Percentiles rank a stretch among this genome's conserved stretches.
Conservation (phyloP, 2,888 invertebrate species). For the Sclerodermus sp. region DNA sequence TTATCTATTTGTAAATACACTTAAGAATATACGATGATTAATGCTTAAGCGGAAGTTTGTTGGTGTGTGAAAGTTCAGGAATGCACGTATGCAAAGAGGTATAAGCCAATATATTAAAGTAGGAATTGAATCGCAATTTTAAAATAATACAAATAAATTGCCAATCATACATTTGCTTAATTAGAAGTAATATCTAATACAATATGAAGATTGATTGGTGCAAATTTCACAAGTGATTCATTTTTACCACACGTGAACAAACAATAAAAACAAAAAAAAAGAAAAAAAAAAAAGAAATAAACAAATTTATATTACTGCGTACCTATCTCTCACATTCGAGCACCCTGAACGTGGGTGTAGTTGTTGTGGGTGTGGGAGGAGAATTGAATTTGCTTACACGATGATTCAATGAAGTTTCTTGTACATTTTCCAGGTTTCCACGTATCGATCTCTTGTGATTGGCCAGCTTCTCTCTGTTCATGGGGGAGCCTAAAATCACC, state of each 20-base stretch:
- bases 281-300: too few species aligned
- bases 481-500: slow-evolving; percentile 70
- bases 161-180: too few species aligned
- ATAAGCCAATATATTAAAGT: neutral
- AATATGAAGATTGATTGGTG: too few species aligned
- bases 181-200: too few species aligned
- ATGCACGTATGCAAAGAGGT: neutral
- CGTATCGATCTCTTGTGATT: slow-evolving; percentile 70
- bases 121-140: too few species aligned
- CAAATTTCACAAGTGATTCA: neutral
- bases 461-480: slow-evolving; percentile 81
- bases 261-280: neutral
- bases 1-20: neutral
- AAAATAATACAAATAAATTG: too few species aligned
- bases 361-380: slow-evolving; percentile 51
- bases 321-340: slow-evolving; percentile 54
- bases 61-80: neutral
- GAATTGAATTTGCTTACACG: slow-evolving; percentile 66
- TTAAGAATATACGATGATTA: neutral
- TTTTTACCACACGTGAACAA: slow-evolving; percentile 13
- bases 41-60: neutral
- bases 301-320: slow-evolving; percentile 16
- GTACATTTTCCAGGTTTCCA: slow-evolving; percentile 68
- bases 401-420: slow-evolving; percentile 75
- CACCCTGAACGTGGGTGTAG: slow-evolving; percentile 53